Evolutionary conservation across 1,140 invertebrate genomes (phyloP), one percentile per base, ranked within the genome.

Genomic region (Drepana arcuata): DNA sequence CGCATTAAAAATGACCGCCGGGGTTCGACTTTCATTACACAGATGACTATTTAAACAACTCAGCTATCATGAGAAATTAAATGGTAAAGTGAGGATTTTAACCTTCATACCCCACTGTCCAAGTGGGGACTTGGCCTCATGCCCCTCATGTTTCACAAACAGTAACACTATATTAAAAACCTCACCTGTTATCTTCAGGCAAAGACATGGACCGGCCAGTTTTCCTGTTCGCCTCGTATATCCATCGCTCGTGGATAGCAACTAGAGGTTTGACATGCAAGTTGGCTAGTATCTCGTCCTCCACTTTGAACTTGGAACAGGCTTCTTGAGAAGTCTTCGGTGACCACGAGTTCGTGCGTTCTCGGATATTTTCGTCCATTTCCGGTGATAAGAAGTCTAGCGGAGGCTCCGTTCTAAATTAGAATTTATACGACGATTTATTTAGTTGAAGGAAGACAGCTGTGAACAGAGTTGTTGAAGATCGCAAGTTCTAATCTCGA

Each of bases 181-280:
- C 35, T 41, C 26, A 74, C 69, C 59, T 63, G 16, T 57, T 63
- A 35, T 73, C 50, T 27, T 83, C 72, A 13, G 77, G 78, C 35
- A 80, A 36, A 2, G 78, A 75, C 48, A 64, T 48, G 1, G 74
- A 77, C 12, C 80, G 58, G 1, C 43, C 52, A 0, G 61, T 67
- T 41, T 80, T 78, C 34, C 54, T 59, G 13, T 66, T 74, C 0
- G 77, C 72, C 43, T 84, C 78, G 24, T 70, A 58, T 30, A 84
- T 84, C 80, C 78, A 83, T 14, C 56, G 50, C 48, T 84, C 82
- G 41, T 84, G 82, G 23, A 83, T 83, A 1, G 82, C 80, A 3
- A 84, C 80, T 12, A 84, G 41, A 4, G 82, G 80, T 28, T 77
- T 77, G 14, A 84, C 79, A 27, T 75, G 72, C 3, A 84, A 64